phyloP scores from a whole-genome alignment of 2,113 vertebrate species.

The Chinchilla lanigera region DNA sequence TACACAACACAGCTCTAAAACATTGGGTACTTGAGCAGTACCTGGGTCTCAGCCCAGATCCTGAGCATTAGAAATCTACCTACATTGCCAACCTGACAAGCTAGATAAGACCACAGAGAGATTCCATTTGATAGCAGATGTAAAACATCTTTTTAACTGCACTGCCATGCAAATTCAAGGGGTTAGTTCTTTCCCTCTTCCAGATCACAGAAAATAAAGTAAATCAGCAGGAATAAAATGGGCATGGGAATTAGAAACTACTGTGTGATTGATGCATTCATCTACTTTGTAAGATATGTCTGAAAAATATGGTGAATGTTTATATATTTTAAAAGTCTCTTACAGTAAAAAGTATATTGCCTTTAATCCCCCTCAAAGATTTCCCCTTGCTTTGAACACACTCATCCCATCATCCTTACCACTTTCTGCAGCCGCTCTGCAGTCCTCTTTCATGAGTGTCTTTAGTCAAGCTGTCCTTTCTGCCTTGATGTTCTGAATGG shows the following conservation, averaged over 20 bases:
- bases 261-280: not conserved
- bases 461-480: not conserved
- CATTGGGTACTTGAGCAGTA: not conserved
- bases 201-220: not conserved
- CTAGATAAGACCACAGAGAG: not conserved
- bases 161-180: not conserved
- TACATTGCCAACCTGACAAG: not conserved
- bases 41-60: not conserved
- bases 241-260: too few relatives aligned
- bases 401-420: not conserved
- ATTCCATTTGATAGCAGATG: too few relatives aligned
- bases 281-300: not conserved
- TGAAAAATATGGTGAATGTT: not conserved
- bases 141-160: too few relatives aligned
- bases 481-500: not conserved
- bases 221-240: not conserved
- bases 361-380: not conserved
- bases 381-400: not conserved
- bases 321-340: not conserved
- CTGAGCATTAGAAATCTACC: not conserved
- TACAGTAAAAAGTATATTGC: not conserved
- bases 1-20: not conserved
- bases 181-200: not conserved
- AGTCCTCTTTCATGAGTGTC: not conserved
- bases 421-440: not conserved